Percentiles rank a stretch among this genome's conserved stretches.
Evolutionary conservation across 2,113 vertebrate genomes (phyloP).

Genomic region (Odocoileus virginianus): DNA sequence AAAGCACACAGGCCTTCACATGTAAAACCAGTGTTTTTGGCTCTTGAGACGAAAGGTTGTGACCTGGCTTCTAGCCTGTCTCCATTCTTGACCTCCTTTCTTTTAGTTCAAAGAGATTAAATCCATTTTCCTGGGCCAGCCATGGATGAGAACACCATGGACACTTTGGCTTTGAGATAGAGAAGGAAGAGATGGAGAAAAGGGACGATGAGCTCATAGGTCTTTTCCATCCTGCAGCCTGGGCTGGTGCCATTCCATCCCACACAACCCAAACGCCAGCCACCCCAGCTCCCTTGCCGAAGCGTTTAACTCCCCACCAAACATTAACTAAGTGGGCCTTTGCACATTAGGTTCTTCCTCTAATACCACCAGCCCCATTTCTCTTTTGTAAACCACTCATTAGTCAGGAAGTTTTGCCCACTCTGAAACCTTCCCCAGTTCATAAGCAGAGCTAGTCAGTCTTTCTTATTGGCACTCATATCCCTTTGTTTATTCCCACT

Average conservation of each 20-base stretch:
- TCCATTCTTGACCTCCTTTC: constrained; percentile 61
- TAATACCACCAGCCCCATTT: background rate
- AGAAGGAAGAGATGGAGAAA: constrained; percentile 57
- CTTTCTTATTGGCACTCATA: background rate
- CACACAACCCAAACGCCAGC: constrained; percentile 47
- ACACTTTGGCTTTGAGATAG: constrained; percentile 61
- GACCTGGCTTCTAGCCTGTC: constrained; percentile 65
- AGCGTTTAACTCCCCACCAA: background rate
- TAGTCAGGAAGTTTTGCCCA: background rate
- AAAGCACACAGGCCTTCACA: constrained; percentile 54
- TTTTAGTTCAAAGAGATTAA: constrained; percentile 72
- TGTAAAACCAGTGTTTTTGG: constrained; percentile 11
- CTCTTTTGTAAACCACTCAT: background rate
- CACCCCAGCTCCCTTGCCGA: background rate
- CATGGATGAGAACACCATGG: constrained; percentile 71
- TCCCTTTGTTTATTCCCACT: background rate
- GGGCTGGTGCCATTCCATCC: constrained; percentile 58
- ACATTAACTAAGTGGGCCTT: background rate
- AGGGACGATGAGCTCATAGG: constrained; percentile 61
- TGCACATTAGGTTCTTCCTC: background rate
- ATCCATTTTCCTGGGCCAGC: constrained; percentile 65
- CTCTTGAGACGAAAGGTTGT: constrained; percentile 62
- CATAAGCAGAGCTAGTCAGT: background rate
- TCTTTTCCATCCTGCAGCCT: constrained; percentile 61
- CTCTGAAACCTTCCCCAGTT: background rate